These are phyloP conservation scores for Sebastes schlegelii DNA, from an alignment of 2,113 vertebrate genomes.

Conservation along the genomic window DNA sequence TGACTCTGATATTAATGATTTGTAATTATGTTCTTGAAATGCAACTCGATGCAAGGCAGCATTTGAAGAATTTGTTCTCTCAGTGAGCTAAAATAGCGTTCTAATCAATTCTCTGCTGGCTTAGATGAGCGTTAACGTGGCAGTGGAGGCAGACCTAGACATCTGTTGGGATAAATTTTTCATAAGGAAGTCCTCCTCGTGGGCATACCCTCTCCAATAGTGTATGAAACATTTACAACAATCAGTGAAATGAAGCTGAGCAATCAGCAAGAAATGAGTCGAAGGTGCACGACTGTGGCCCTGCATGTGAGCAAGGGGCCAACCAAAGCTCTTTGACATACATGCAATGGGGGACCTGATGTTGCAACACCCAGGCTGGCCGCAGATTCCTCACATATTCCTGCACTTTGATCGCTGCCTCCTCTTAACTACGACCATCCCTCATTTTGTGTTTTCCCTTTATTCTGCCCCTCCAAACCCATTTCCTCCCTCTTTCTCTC, in stretches of 20 bases:
- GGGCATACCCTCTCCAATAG: constrained; percentile 65
- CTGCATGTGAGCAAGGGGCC: constrained; percentile 23
- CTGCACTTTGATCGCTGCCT: constrained; percentile 47
- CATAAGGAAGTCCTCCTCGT: constrained; percentile 67
- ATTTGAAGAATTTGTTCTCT: constrained; percentile 29
- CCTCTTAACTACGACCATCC: constrained; percentile 42
- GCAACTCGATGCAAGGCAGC: constrained; percentile 28
- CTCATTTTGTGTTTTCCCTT: constrained; percentile 43
- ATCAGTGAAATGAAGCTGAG: constrained; percentile 62
- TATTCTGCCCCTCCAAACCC: constrained; percentile 34
- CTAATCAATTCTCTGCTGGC: constrained; percentile 64
- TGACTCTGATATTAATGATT: constrained; percentile 5
- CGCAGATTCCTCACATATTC: constrained; percentile 23
- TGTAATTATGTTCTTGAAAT: constrained; percentile 27
- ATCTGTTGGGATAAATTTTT: constrained; percentile 82
- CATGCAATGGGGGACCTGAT: constrained; percentile 28
- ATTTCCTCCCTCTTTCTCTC: constrained; percentile 13
- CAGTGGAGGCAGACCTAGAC: constrained; percentile 73
- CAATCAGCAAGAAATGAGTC: constrained; percentile 60
- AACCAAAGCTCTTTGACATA: constrained; percentile 35
- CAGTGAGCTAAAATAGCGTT: constrained; percentile 39
- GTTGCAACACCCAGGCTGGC: constrained; percentile 9
- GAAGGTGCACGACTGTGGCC: constrained; percentile 34
- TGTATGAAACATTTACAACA: constrained; percentile 80
- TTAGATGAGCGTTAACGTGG: constrained; percentile 49